Percentiles rank a stretch among this genome's conserved stretches.
These are phyloP conservation scores for Drosophila novamexicana DNA, from an alignment of 1,140 invertebrate species.

Conservation along the genomic window DNA sequence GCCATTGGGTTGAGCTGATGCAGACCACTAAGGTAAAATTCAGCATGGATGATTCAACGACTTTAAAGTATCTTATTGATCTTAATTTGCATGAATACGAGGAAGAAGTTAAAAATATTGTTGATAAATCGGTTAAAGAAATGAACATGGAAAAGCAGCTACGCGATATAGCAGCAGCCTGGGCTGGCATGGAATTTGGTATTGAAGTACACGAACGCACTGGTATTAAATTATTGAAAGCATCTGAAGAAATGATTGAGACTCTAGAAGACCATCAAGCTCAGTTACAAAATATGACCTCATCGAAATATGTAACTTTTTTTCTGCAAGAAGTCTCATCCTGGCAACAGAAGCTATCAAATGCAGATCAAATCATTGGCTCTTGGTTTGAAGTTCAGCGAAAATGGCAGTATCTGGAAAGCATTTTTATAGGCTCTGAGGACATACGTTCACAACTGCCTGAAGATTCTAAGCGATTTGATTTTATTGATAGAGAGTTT, in stretches of 20 bases:
- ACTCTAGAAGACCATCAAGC: slow-evolving; percentile 98
- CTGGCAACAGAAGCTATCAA: slow-evolving; percentile 96
- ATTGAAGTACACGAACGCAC: slow-evolving; percentile 93
- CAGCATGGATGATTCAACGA: slow-evolving; percentile 90
- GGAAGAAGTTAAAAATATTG: slow-evolving; percentile 97
- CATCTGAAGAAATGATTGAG: slow-evolving; percentile 95
- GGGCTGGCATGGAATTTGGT: slow-evolving; percentile 93
- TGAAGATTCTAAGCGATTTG: slow-evolving; percentile 95
- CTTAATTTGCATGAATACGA: slow-evolving; percentile 96
- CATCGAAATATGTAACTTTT: slow-evolving; percentile 95
- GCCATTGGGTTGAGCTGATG: slow-evolving; percentile 98
- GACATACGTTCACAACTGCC: slow-evolving; percentile 96
- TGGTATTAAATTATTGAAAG: slow-evolving; percentile 90
- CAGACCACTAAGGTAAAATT: slow-evolving; percentile 93
- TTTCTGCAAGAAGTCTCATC: slow-evolving; percentile 93
- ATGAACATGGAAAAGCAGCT: slow-evolving; percentile 94
- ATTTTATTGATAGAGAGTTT: slow-evolving; percentile 94
- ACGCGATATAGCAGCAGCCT: slow-evolving; percentile 92
- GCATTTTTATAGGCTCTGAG: slow-evolving; percentile 97
- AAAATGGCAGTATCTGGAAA: slow-evolving; percentile 97
- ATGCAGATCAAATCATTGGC: slow-evolving; percentile 93
- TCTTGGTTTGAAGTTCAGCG: slow-evolving; percentile 97
- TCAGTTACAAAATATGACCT: slow-evolving; percentile 95
- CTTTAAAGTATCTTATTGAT: slow-evolving; percentile 93
- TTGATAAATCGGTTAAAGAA: slow-evolving; percentile 98